Conservation (phyloP, 2,888 invertebrate genomes). For the Neoscelio sp. region DNA sequence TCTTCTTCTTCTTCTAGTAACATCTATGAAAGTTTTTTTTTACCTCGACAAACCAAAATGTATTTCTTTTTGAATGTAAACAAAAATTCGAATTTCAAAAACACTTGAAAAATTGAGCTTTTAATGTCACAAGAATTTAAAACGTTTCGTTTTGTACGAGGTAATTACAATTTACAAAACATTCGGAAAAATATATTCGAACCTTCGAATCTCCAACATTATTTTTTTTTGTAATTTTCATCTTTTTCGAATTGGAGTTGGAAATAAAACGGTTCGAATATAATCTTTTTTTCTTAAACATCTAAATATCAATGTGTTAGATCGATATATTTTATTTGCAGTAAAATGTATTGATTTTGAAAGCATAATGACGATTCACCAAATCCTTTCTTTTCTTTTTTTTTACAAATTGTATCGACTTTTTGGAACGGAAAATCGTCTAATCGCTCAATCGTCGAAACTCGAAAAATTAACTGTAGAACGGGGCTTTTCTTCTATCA, state of each 20-base stretch:
- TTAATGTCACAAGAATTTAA: neutral
- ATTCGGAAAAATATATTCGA: constrained; percentile 1
- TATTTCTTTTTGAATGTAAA: neutral
- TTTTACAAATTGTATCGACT: too few species aligned
- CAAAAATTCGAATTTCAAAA: too few species aligned
- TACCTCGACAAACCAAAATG: constrained; percentile 28
- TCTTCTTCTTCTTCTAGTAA: constrained; percentile 15
- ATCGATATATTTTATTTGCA: constrained; percentile 46
- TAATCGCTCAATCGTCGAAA: neutral
- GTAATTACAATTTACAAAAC: constrained; percentile 51
- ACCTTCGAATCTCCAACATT: neutral
- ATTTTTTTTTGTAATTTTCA: constrained; percentile 8
- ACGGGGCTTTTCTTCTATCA: constrained; percentile 27
- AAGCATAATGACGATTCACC: constrained; percentile 13
- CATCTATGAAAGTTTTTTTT: constrained; percentile 26
- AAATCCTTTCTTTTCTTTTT: neutral
- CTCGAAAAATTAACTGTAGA: neutral
- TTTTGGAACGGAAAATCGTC: constrained; percentile 15
- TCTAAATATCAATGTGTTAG: constrained; percentile 46
- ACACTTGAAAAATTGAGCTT: constrained; percentile 37
- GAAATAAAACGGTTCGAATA: too few species aligned
- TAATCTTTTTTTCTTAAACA: constrained; percentile 2
- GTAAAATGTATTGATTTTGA: constrained; percentile 35
- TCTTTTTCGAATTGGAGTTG: neutral
- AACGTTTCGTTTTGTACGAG: constrained; percentile 23